Evolutionary conservation across 1,140 invertebrate genomes (phyloP), one percentile per base, ranked within the genome.

Genomic region (Anastrepha obliqua): DNA sequence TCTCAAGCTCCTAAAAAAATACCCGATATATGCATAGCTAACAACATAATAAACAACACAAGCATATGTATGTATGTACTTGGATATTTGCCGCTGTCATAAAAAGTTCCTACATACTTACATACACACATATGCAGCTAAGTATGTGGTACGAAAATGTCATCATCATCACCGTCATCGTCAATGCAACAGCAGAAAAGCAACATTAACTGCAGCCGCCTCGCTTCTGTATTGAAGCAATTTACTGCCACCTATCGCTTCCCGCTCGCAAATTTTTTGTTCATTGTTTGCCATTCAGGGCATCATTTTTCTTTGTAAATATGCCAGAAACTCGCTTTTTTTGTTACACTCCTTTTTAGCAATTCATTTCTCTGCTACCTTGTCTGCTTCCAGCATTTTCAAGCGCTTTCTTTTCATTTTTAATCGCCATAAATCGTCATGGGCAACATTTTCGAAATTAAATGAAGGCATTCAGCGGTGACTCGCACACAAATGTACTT

Each of bases 391-490:
- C 47, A 81, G 74, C 47, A 81, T 81, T 81, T 74, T 74, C 44
- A 29, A 47, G 42, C 67, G 15, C 39, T 74, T 74, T 81, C 74
- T 81, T 81, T 81, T 81, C 74, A 81, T 81, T 81, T 81, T 81
- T 81, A 81, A 81, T 81, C 74, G 74, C 74, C 74, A 81, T 81
- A 58, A 81, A 81, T 81, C 74, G 47, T 81, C 74, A 81, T 81
- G 74, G 74, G 74, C 74, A 81, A 81, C 74, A 81, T 81, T 81
- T 81, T 81, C 74, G 55, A 81, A 81, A 81, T 55, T 58, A 55
- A 81, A 81, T 81, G 74, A 51, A 55, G 74, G 74, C 47, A 81
- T 81, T 81, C 74, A 55, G n/a, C 74, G 13, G 60, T 17, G 42
- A 55, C 44, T 51, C 70, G 44, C 39, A 47, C 29, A 29, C 29